Conservation (phyloP, 2,797 vertebrate genomes). For the Alca torda region DNA sequence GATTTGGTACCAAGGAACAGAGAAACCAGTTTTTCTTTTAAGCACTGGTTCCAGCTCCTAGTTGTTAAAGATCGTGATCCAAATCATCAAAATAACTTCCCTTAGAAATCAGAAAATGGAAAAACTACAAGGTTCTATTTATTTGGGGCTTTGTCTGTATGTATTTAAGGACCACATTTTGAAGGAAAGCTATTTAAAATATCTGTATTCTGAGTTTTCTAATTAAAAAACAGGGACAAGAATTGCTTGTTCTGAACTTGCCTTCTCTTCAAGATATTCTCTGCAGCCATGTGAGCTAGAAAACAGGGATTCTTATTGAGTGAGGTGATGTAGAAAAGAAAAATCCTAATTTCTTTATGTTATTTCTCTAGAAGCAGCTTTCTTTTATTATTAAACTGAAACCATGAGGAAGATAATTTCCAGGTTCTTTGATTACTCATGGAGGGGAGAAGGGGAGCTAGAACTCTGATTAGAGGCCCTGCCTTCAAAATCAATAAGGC, state of each 20-base stretch:
- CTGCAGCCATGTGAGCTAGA: neutral
- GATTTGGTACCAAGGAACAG: neutral
- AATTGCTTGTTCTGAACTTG: neutral
- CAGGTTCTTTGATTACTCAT: neutral
- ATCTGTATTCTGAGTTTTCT: neutral
- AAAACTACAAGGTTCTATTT: neutral
- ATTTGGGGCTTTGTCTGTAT: neutral
- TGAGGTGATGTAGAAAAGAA: neutral
- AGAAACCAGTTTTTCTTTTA: neutral
- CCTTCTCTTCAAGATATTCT: neutral
- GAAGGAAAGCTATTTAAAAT: neutral
- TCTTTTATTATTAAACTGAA: neutral
- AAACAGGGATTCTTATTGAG: neutral
- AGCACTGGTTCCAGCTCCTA: neutral
- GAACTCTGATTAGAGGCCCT: neutral
- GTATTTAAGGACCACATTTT: neutral
- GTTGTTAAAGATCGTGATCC: neutral
- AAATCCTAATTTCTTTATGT: neutral
- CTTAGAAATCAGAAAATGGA: neutral
- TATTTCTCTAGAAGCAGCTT: neutral
- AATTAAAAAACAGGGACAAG: neutral
- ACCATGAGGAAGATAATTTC: neutral
- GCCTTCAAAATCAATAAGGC: neutral
- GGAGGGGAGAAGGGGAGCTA: neutral
- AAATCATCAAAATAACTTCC: neutral